phyloP scores from a whole-genome alignment of 2,113 vertebrate genomes.

The Psilopogon haemacephalus region DNA sequence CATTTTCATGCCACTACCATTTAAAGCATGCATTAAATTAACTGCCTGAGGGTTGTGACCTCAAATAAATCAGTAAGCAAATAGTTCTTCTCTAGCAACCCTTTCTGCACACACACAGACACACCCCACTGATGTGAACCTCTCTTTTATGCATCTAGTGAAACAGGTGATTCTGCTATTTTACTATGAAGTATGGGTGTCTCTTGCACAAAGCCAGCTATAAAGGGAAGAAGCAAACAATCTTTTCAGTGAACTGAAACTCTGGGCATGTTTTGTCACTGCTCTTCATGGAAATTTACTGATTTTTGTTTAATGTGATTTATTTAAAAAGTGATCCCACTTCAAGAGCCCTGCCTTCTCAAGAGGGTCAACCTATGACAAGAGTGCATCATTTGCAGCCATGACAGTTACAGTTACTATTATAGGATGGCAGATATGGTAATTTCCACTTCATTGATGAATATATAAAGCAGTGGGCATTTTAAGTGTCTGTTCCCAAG shows the following conservation, averaged over 20 bases:
- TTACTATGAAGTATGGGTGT: not conserved
- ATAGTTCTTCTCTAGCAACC: not conserved
- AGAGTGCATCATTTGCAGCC: not conserved
- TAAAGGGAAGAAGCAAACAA: not conserved
- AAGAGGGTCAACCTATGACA: not conserved
- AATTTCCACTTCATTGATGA: not conserved
- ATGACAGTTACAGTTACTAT: not conserved
- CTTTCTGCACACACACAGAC: not conserved
- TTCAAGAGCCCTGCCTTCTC: not conserved
- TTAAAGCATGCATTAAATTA: slow-evolving; percentile 27
- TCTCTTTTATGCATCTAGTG: not conserved
- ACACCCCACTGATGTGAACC: fast-evolving
- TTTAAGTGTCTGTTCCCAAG: not conserved
- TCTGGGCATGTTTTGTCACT: not conserved
- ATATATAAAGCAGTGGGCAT: not conserved
- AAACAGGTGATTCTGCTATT: not conserved
- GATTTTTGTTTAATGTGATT: not conserved
- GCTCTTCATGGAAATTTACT: not conserved
- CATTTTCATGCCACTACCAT: slow-evolving; percentile 5
- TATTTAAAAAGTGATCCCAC: not conserved
- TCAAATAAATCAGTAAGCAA: slow-evolving; percentile 32
- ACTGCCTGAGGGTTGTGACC: not conserved
- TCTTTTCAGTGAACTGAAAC: not conserved
- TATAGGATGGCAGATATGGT: not conserved
- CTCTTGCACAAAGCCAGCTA: not conserved